These are phyloP conservation scores for Melanaphis sacchari DNA, from an alignment of 1,140 invertebrate genomes.

Conservation along the genomic window DNA sequence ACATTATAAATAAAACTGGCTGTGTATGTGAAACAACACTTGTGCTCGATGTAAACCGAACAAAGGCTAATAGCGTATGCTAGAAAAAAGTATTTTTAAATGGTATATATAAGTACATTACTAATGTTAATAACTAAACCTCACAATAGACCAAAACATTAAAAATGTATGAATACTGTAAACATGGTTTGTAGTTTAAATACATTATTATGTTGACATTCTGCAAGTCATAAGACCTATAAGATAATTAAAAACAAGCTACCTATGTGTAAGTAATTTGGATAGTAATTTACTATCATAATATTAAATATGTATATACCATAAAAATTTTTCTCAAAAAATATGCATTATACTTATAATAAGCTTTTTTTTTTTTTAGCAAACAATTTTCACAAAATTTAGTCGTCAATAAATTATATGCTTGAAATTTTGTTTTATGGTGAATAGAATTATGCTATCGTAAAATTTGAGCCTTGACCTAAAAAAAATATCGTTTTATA, in stretches of 20 bases:
- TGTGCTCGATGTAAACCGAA: background rate
- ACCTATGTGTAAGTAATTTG: background rate
- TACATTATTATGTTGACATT: background rate
- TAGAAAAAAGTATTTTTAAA: background rate
- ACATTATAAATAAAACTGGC: background rate
- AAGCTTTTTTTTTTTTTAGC: background rate
- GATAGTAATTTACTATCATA: background rate
- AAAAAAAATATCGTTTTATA: background rate
- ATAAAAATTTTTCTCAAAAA: background rate
- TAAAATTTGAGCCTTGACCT: background rate
- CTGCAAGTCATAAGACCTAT: background rate
- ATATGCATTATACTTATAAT: background rate
- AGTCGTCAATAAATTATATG: background rate
- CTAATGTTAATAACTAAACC: background rate
- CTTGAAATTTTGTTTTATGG: background rate
- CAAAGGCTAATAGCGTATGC: background rate
- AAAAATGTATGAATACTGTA: background rate
- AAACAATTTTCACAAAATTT: background rate
- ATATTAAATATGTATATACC: background rate
- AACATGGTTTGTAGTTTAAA: background rate
- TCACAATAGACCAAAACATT: background rate
- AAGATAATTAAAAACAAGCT: background rate
- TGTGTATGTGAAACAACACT: slow-evolving; percentile 10
- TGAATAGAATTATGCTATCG: background rate
- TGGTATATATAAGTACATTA: background rate